Evolutionary conservation across 2,113 vertebrate species (phyloP).

Genomic region (Phrynocephalus versicolor): DNA sequence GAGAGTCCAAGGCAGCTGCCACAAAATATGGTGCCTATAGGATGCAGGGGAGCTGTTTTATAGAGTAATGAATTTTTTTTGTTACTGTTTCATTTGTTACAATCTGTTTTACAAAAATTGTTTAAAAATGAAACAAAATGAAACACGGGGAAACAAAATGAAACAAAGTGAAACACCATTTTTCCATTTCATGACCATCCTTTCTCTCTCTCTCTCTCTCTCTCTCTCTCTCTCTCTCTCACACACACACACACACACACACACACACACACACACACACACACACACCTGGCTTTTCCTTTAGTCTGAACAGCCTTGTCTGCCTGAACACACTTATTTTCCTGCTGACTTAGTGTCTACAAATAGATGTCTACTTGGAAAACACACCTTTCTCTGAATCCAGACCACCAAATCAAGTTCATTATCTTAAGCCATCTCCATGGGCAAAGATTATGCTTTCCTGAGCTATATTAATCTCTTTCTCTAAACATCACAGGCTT

Average conservation of each 20-base stretch:
- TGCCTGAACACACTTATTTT: constrained; percentile 38
- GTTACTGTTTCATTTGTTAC: no score
- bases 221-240: no score
- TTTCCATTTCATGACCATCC: no score
- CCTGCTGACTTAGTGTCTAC: constrained; percentile 46
- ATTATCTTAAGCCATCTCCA: constrained; percentile 68
- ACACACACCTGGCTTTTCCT: neutral
- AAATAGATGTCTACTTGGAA: constrained; percentile 66
- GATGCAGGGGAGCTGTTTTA: no score
- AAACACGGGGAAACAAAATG: no score
- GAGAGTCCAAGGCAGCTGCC: no score
- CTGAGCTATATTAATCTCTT: constrained; percentile 71
- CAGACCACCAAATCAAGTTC: constrained; percentile 62
- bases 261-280: neutral
- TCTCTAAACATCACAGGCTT: constrained; percentile 70
- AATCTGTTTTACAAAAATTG: no score
- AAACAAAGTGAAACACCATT: no score
- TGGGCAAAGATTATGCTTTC: constrained; percentile 69
- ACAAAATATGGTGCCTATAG: no score
- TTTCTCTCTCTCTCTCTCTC: no score
- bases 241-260: neutral
- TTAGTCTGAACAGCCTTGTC: constrained; percentile 31
- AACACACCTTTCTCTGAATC: constrained; percentile 66
- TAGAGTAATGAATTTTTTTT: no score
- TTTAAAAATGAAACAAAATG: no score